These are phyloP conservation scores for Thereva nobilitata DNA, from an alignment of 2,888 invertebrate species.

Conservation along the genomic window DNA sequence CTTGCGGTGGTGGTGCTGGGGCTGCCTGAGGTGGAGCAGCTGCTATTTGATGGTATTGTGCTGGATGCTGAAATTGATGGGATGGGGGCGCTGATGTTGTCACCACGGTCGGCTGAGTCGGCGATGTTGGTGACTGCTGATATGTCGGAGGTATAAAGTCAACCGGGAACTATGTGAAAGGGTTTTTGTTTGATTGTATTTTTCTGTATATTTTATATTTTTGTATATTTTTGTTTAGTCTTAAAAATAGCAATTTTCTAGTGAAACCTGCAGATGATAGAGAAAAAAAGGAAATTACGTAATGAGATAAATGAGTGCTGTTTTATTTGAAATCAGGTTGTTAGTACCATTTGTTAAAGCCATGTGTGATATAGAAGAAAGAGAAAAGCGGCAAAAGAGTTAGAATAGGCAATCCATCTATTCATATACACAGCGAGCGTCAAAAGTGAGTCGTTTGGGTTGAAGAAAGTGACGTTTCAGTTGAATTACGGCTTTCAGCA, in stretches of 20 bases:
- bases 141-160: slow-evolving; percentile 49
- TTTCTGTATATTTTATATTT: slow-evolving; percentile 16
- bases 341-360: no score
- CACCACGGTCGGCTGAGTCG: slow-evolving; percentile 36
- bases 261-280: slow-evolving; percentile 38
- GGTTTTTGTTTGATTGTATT: slow-evolving; percentile 23
- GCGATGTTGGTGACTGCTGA: slow-evolving; percentile 39
- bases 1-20: slow-evolving; percentile 20
- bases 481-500: no score
- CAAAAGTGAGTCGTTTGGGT: no score
- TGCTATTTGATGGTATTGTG: slow-evolving; percentile 30
- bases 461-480: no score
- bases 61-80: slow-evolving; percentile 31
- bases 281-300: slow-evolving; percentile 26
- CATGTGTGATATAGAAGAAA: slow-evolving; percentile 12
- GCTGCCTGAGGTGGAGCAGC: slow-evolving; percentile 11
- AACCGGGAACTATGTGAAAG: slow-evolving; percentile 51
- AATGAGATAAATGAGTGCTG: no score
- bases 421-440: no score
- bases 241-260: slow-evolving; percentile 38
- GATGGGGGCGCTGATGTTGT: slow-evolving; percentile 36
- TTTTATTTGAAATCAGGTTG: no score
- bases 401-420: no score
- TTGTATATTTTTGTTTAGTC: slow-evolving; percentile 31
- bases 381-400: slow-evolving; percentile 16